A percentile compares a stretch with the other conserved stretches of the same genome.
phyloP scores from a whole-genome alignment of 2,888 invertebrate genomes.

The Tigriopus californicus region DNA sequence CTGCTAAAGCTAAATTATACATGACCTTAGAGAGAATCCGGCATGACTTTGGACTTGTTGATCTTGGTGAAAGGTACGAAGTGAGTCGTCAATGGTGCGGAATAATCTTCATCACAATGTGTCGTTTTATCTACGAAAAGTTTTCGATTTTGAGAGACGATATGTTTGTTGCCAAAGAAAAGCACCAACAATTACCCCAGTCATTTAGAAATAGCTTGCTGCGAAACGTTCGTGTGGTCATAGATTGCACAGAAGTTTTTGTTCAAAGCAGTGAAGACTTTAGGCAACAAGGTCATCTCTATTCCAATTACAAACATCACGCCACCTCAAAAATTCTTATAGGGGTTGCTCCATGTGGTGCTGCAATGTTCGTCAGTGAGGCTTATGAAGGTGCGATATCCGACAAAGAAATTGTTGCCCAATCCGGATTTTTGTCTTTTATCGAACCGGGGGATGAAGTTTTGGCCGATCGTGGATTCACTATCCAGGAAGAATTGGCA shows the following conservation, averaged over 20 bases:
- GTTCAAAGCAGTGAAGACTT: neutral
- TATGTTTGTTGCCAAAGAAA: neutral
- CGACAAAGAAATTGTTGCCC: neutral
- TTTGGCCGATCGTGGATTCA: neutral
- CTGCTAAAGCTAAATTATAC: too few species aligned
- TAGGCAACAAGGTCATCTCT: neutral
- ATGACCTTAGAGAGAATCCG: too few species aligned
- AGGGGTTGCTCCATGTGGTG: neutral
- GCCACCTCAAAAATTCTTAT: neutral
- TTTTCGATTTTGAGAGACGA: neutral
- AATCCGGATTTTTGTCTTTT: neutral
- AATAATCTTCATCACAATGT: too few species aligned
- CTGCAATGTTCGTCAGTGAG: neutral
- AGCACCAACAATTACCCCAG: neutral
- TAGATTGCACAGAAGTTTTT: neutral
- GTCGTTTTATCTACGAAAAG: neutral
- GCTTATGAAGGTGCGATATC: neutral
- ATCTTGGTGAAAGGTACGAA: too few species aligned
- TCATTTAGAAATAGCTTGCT: neutral
- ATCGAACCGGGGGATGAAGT: neutral
- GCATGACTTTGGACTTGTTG: too few species aligned
- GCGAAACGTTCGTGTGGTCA: neutral
- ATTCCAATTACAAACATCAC: neutral
- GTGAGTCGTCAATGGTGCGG: too few species aligned
- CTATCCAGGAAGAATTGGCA: neutral